Evolutionary conservation across 2,888 invertebrate genomes (phyloP).

Genomic region (Sylvicola cinctus): DNA sequence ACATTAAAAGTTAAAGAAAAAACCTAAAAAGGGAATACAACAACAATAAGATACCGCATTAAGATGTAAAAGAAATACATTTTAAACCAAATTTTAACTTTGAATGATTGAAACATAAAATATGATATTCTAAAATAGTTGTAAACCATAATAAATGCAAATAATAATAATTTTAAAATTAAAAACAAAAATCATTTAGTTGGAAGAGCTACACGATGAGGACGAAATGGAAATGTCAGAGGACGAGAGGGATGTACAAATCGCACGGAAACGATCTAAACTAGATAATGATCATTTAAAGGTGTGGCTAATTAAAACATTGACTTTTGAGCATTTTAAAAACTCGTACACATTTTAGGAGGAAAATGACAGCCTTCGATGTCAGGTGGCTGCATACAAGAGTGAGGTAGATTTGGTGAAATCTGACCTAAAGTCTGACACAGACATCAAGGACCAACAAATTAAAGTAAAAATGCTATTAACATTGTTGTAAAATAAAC

Average conservation of each 20-base stretch:
- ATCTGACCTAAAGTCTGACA: slow-evolving; percentile 53
- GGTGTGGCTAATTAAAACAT: too few species aligned
- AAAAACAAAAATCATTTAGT: too few species aligned
- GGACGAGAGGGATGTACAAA: slow-evolving; percentile 34
- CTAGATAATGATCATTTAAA: slow-evolving; percentile 21
- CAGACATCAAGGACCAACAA: slow-evolving; percentile 71
- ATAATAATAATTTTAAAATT: too few species aligned
- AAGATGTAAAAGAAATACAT: too few species aligned
- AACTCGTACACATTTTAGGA: slow-evolving; percentile 28
- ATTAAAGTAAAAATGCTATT: slow-evolving; percentile 40
- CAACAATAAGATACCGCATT: too few species aligned
- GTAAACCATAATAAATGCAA: too few species aligned
- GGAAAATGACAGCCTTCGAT: slow-evolving; percentile 77
- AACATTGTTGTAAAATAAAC: too few species aligned
- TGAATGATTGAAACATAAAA: too few species aligned
- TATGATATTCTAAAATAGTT: too few species aligned
- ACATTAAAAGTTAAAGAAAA: too few species aligned
- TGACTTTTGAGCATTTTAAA: background rate
- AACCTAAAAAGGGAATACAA: too few species aligned
- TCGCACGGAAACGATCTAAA: slow-evolving; percentile 14
- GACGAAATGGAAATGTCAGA: slow-evolving; percentile 81
- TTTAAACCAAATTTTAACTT: too few species aligned
- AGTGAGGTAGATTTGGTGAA: slow-evolving; percentile 82
- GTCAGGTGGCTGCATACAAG: slow-evolving; percentile 83
- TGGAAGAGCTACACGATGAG: slow-evolving; percentile 28